Conservation (phyloP, 2,113 vertebrate species). For the Nibea albiflora region DNA sequence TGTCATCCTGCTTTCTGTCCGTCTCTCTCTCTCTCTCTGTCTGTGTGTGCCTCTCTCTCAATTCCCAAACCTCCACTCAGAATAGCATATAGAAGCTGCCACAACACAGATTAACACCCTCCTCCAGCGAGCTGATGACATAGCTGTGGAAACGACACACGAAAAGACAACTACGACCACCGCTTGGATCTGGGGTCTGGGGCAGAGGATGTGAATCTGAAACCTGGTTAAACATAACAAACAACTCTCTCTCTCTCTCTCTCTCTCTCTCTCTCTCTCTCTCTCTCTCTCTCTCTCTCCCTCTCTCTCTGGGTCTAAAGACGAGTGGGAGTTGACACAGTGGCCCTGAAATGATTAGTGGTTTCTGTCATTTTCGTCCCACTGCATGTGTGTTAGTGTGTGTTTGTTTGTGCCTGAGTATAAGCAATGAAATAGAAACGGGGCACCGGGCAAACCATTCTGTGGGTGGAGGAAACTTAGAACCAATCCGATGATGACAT, state of each 20-base stretch:
- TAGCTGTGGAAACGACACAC: not conserved
- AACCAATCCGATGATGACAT: conserved; percentile 69
- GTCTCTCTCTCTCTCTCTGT: conserved; percentile 1
- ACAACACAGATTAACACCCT: conserved; percentile 44
- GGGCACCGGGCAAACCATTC: conserved; percentile 54
- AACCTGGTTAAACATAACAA: conserved; percentile 17
- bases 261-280: not conserved
- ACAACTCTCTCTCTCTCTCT: not conserved
- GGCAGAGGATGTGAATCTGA: not conserved
- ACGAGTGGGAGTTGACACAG: conserved; percentile 58
- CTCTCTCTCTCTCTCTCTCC: not conserved
- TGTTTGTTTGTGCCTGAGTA: conserved; percentile 61
- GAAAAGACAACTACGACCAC: not conserved
- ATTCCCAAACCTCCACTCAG: conserved; percentile 43
- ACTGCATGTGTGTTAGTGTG: conserved; percentile 56
- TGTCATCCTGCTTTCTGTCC: conserved; percentile 29
- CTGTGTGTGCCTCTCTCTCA: conserved; percentile 12
- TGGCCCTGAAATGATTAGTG: conserved; percentile 74
- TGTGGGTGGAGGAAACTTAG: conserved; percentile 72
- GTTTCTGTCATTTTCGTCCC: conserved; percentile 68
- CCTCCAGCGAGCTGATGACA: conserved; percentile 5
- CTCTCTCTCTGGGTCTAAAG: conserved; percentile 7
- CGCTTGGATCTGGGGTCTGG: not conserved
- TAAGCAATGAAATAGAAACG: conserved; percentile 65
- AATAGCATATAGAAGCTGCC: conserved; percentile 33